Conservation (phyloP, 92 coral and sea anemone genomes). For the Anthopleura xanthogrammica region DNA sequence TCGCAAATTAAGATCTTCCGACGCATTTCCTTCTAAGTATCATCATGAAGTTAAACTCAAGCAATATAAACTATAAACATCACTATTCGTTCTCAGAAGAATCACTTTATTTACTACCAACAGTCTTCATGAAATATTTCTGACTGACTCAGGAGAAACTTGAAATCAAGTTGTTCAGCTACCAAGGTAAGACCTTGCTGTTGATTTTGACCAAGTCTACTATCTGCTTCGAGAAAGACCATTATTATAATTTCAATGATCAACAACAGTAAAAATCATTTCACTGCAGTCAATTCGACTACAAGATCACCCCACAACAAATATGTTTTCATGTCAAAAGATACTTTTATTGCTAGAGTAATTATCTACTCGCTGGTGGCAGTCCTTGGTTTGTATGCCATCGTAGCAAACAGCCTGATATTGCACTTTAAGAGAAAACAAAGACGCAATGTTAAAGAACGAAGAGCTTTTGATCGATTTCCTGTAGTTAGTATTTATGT, state of each 20-base stretch:
- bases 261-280: background rate
- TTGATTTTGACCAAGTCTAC: no score
- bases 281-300: background rate
- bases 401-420: background rate
- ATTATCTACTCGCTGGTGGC: background rate
- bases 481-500: constrained; percentile 4
- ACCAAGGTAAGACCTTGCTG: no score
- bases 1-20: no score
- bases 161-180: no score
- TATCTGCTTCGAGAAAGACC: no score
- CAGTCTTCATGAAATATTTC: no score
- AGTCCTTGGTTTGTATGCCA: background rate
- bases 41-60: no score
- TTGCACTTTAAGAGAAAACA: constrained; percentile 10
- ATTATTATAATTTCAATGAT: background rate
- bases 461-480: constrained; percentile 14
- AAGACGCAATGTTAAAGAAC: background rate
- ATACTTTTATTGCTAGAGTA: background rate
- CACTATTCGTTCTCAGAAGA: no score
- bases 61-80: no score
- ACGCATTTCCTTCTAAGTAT: no score
- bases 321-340: background rate
- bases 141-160: no score
- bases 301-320: background rate
- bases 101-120: no score